Evolutionary conservation across 2,797 vertebrate genomes (phyloP).

Genomic region (Passerculus sandwichensis): DNA sequence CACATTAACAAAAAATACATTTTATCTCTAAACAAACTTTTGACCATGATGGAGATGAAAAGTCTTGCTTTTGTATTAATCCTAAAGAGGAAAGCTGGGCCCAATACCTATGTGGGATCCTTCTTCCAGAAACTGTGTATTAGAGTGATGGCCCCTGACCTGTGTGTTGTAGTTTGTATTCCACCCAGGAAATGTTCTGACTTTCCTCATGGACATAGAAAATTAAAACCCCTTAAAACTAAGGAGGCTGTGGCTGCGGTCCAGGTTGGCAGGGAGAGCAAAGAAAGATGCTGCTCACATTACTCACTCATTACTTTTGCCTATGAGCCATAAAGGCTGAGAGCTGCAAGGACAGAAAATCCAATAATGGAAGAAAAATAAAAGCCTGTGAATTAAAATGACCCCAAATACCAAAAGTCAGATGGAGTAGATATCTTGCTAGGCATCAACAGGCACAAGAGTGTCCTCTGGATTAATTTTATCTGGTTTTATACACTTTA

Average conservation of each 20-base stretch:
- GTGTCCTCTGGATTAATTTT: conserved; percentile 36
- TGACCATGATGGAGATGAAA: background rate
- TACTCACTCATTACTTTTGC: conserved; percentile 29
- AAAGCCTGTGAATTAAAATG: conserved; percentile 5
- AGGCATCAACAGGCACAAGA: background rate
- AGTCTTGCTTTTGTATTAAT: background rate
- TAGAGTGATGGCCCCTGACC: background rate
- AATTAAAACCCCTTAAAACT: conserved; percentile 18
- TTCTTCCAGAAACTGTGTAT: background rate
- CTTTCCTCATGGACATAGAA: background rate
- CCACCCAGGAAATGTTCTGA: background rate
- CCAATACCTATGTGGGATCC: rapidly evolving
- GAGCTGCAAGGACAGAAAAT: conserved; percentile 25
- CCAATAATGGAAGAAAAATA: conserved; percentile 41
- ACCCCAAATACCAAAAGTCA: conserved; percentile 7
- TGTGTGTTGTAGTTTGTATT: background rate
- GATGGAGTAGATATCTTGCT: conserved; percentile 5
- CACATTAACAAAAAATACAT: background rate
- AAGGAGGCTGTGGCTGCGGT: background rate
- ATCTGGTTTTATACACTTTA: conserved; percentile 37
- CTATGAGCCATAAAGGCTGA: background rate
- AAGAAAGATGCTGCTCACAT: background rate
- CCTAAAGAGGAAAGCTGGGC: background rate
- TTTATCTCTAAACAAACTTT: background rate
- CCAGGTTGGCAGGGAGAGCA: background rate